Conservation (phyloP, 2,797 vertebrate genomes). For the Pitangus sulphuratus region DNA sequence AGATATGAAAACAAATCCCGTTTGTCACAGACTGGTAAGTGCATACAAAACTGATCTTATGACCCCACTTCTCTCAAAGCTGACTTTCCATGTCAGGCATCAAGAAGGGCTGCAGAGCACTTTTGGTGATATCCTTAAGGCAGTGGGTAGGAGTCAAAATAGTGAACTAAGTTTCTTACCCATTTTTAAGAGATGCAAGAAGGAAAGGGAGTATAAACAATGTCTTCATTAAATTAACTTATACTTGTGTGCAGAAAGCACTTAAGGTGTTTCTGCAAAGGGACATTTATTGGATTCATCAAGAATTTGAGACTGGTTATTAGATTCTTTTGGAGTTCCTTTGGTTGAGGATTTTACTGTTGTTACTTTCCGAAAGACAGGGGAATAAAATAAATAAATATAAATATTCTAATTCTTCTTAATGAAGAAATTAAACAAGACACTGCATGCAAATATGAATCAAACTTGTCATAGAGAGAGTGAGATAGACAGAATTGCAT, state of each 20-base stretch:
- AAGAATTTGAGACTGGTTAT: neutral
- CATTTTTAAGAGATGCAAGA: neutral
- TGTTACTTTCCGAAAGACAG: neutral
- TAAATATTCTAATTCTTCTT: neutral
- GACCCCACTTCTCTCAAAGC: neutral
- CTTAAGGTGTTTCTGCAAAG: neutral
- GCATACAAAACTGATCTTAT: neutral
- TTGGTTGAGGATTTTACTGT: fast-evolving
- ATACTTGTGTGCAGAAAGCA: neutral
- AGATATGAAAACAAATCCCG: neutral
- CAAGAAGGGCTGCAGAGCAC: neutral
- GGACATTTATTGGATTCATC: fast-evolving
- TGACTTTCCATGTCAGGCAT: neutral
- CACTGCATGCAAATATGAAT: neutral
- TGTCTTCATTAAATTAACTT: neutral
- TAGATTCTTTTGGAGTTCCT: neutral
- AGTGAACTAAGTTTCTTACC: neutral
- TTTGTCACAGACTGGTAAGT: neutral
- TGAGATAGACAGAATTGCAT: neutral
- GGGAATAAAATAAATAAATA: neutral
- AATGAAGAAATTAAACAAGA: neutral
- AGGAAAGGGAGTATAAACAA: neutral
- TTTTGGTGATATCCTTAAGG: neutral
- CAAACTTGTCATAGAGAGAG: neutral
- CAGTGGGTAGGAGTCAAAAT: neutral